A percentile compares a stretch with the other conserved stretches of the same genome.
Evolutionary conservation across 2,888 invertebrate species (phyloP).

Genomic region (Willowsia nigromaculata): DNA sequence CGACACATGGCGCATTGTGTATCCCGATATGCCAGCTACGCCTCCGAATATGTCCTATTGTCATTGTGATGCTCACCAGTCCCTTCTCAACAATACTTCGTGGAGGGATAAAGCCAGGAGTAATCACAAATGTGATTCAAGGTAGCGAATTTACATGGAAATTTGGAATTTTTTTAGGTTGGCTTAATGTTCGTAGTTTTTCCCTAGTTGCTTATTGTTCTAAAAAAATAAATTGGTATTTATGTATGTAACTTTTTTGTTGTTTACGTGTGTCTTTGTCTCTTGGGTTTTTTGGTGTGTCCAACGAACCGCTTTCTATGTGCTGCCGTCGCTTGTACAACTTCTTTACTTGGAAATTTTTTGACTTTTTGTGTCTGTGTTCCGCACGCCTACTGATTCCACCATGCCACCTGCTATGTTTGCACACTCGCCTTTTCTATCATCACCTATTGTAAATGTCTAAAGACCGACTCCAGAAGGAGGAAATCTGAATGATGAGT

Average conservation of each 20-base stretch:
- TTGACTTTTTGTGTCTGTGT: no score
- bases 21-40: constrained; percentile 75
- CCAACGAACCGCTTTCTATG: not conserved
- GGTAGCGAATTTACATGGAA: not conserved
- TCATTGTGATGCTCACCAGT: constrained; percentile 63
- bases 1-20: constrained; percentile 76
- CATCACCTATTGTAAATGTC: not conserved
- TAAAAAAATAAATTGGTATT: not conserved
- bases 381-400: not conserved
- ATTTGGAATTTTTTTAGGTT: not conserved
- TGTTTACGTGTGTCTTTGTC: not conserved
- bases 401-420: not conserved
- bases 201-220: not conserved
- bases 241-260: not conserved
- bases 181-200: not conserved
- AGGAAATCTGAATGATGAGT: constrained; percentile 41
- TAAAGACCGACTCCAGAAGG: constrained; percentile 67
- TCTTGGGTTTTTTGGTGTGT: not conserved
- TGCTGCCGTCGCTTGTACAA: not conserved
- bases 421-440: not conserved
- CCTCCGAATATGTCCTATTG: constrained; percentile 67
- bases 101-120: constrained; percentile 64
- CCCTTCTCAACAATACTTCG: constrained; percentile 34
- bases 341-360: not conserved
- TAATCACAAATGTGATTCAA: constrained; percentile 63